Base-by-base conservation (phyloP, 2,113 vertebrate species). In the Numenius arquata region DNA sequence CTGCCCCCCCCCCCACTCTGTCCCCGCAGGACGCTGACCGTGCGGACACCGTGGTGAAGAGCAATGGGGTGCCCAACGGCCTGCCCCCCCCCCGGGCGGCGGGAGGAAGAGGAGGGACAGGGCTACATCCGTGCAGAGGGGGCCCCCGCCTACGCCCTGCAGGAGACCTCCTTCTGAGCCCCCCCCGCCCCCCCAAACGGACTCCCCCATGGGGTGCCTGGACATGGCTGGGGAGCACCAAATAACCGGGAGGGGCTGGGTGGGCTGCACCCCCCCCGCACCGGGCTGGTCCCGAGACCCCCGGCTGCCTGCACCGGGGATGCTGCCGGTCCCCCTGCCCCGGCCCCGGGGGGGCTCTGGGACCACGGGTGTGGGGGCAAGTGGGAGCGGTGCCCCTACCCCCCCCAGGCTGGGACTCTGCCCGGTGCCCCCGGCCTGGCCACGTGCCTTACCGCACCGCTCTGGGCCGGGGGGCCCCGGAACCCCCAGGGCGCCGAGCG, bases 21-120 rank as follows among this genome's bases (percentile, higher is more conserved):
- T 89, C 41, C 61, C 75, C 11, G 1, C 90, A 94, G 95, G 36
- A 19, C 0, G 1, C 41, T 0, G 0, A 27, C 25, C 29, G 2
- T 0, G 2, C 1, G 0, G 76, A 67, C 0, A 0, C 29, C 1
- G 4, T 0, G 2, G 30, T 34, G 71, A 94, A 94, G 76, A 86
- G 63, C 80, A 91, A 38, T 2, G 70, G 58, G 22, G 6, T 94
- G 22, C 23, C 76, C 58, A 94, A 93, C 0, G 90, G 95, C 5
- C 38, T 91, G 87, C 1, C 5, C 17, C 19, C 7, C 4, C 19
- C 41, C 36, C 0, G 3, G 23, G 7, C 2, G 0, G 41, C 15
- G 7, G 34, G 83, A 45, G 53, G 47, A 75, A 9, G 76, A 88
- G 52, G 94, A 92, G 5, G 93, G 63, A 12, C 88, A 80, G 7